Evolutionary conservation across 2,113 vertebrate species (phyloP).

Genomic region (Phodopus roborovskii): DNA sequence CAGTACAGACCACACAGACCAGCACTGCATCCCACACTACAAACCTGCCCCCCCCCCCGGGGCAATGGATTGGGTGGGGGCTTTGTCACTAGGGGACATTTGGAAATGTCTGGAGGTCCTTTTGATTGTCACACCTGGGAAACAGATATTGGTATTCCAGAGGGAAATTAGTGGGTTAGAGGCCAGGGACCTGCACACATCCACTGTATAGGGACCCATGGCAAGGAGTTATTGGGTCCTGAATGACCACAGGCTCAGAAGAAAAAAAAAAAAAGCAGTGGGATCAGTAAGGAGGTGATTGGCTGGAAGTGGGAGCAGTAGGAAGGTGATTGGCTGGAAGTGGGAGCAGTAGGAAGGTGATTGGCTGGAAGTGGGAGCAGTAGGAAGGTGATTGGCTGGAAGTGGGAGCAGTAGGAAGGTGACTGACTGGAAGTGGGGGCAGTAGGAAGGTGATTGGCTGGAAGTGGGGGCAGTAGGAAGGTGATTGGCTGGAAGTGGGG

Average conservation of each 20-base stretch:
- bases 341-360: not conserved
- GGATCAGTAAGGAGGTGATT: not conserved
- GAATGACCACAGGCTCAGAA: not conserved
- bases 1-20: fast-evolving
- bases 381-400: no score
- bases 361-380: not conserved
- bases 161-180: not conserved
- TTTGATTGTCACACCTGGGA: not conserved
- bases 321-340: no score
- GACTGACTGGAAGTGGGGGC: no score
- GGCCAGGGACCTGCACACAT: not conserved
- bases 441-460: no score
- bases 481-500: not conserved
- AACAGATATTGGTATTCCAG: not conserved
- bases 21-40: fast-evolving
- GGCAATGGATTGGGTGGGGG: not conserved
- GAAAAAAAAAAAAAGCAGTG: not conserved
- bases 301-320: not conserved
- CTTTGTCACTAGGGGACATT: not conserved
- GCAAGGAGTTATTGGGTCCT: fast-evolving
- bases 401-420: not conserved
- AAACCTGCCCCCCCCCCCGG: fast-evolving
- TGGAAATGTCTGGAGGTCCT: not conserved
- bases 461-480: no score
- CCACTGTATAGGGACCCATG: not conserved